Percentiles rank a stretch among this genome's conserved stretches.
phyloP scores from a whole-genome alignment of 1,140 invertebrate species.

The Drosophila persimilis region DNA sequence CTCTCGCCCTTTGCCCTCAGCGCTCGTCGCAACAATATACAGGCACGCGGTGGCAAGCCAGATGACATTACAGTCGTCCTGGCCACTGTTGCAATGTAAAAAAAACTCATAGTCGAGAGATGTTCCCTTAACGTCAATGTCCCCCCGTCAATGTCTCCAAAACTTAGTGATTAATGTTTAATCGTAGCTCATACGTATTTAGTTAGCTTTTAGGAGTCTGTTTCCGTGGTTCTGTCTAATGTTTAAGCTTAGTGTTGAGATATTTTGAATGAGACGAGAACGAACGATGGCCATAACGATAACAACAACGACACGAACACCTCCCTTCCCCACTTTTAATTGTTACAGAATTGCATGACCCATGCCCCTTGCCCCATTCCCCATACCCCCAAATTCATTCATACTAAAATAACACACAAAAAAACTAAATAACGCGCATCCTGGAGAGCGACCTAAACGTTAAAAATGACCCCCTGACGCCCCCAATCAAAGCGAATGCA shows the following conservation, averaged over 20 bases:
- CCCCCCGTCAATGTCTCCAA: constrained; percentile 20
- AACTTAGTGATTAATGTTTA: constrained; percentile 68
- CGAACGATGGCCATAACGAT: constrained; percentile 20
- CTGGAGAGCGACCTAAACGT: constrained; percentile 51
- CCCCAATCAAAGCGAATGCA: too few relatives aligned
- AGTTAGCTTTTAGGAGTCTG: constrained; percentile 69
- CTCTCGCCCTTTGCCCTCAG: constrained; percentile 97
- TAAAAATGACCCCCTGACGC: not conserved
- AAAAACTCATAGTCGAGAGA: constrained; percentile 42
- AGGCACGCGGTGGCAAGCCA: constrained; percentile 96
- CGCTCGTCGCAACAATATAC: constrained; percentile 95
- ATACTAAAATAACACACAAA: constrained; percentile 41
- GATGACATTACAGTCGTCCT: constrained; percentile 99
- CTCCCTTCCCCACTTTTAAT: constrained; percentile 30
- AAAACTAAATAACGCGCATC: constrained; percentile 63
- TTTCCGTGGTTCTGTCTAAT: constrained; percentile 67
- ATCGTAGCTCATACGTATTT: constrained; percentile 71
- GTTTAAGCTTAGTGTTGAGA: constrained; percentile 75
- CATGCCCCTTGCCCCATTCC: not conserved
- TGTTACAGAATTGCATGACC: constrained; percentile 49
- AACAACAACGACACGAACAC: constrained; percentile 14
- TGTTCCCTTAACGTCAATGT: constrained; percentile 4
- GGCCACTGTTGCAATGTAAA: constrained; percentile 92
- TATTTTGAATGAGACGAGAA: constrained; percentile 34
- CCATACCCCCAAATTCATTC: constrained; percentile 16